Conservation (phyloP, 2,888 invertebrate species). For the Cephus pulcher region DNA sequence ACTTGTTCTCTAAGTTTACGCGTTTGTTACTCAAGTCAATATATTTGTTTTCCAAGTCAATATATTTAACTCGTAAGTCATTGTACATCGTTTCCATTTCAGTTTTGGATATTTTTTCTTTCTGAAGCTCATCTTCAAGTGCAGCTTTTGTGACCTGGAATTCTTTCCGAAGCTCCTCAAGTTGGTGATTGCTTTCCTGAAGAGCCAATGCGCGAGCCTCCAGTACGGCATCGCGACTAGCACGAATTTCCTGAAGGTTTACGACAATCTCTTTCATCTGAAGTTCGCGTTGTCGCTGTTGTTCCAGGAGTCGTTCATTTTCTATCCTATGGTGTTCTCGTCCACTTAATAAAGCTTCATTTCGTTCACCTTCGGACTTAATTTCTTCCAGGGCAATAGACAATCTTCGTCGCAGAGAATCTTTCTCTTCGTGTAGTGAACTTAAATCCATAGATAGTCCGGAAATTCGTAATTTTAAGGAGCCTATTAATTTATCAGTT, state of each 20-base stretch:
- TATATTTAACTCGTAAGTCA: background rate
- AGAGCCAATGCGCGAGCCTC: constrained; percentile 43
- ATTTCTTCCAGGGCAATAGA: constrained; percentile 5
- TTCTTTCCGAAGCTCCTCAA: constrained; percentile 33
- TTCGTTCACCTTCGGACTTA: background rate
- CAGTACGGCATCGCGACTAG: constrained; percentile 44
- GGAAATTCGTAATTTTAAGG: background rate
- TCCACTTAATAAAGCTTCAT: background rate
- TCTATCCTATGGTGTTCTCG: background rate
- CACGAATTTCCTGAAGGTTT: constrained; percentile 45
- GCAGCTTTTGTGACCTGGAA: constrained; percentile 11
- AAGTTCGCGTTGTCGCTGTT: constrained; percentile 29
- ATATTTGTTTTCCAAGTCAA: background rate
- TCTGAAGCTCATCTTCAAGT: background rate
- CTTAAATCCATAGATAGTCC: background rate
- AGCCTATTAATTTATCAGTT: background rate
- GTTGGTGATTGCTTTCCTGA: constrained; percentile 35
- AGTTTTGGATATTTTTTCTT: background rate
- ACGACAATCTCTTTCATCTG: constrained; percentile 48
- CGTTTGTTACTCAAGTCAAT: no score
- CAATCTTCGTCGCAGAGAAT: constrained; percentile 34
- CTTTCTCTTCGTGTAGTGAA: background rate
- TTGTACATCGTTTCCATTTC: background rate
- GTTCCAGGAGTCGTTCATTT: background rate
- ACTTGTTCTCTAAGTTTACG: background rate